Base-by-base conservation (phyloP, 2,113 vertebrate genomes). In the Hassar affinis region DNA sequence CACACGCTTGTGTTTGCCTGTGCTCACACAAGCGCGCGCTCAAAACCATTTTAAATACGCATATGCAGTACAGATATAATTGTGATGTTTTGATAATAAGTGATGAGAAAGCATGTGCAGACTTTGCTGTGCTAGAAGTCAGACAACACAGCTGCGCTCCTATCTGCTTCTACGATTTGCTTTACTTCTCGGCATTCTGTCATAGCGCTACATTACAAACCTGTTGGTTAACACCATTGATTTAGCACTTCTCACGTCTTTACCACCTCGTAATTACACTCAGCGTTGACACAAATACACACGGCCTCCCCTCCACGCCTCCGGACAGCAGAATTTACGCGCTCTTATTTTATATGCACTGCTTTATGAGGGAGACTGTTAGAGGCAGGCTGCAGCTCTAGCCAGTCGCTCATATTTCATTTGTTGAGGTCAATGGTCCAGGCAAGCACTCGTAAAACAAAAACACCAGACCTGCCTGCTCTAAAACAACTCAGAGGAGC, bases 171-270 rank as follows among this genome's bases (percentile, higher is more conserved):
- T 86, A 66, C 82, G 85, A 84, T 90, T 90, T 89, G 90, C 90
- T 89, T 75, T 91, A 90, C 91, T 90, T 89, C n/a, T 72, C 89
- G 85, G 87, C 90, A 91, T 89, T 95, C 93, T 91, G 93, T 94
- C 93, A 93, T 91, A 91, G 84, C 85, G 57, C 87, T 88, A 90
- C 93, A 92, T 93, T 92, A 92, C 91, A 93, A 92, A 93, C 92
- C 93, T 94, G 91, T 94, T 95, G 93, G 93, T 94, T 94, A 94
- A 92, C 92, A 83, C 91, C 92, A 94, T 93, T 94, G 94, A 94
- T 95, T 94, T 94, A 93, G 91, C 93, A 93, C 93, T 93, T 93
- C 92, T 88, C 91, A 91, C 91, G 91, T 94, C 91, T 93, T 92
- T 93, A 93, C 93, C 93, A 93, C 93, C 92, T 93, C 92, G 92